A percentile compares a stretch with the other conserved stretches of the same genome.
Conservation (phyloP, 2,113 vertebrate genomes). For the Diadophis punctatus region DNA sequence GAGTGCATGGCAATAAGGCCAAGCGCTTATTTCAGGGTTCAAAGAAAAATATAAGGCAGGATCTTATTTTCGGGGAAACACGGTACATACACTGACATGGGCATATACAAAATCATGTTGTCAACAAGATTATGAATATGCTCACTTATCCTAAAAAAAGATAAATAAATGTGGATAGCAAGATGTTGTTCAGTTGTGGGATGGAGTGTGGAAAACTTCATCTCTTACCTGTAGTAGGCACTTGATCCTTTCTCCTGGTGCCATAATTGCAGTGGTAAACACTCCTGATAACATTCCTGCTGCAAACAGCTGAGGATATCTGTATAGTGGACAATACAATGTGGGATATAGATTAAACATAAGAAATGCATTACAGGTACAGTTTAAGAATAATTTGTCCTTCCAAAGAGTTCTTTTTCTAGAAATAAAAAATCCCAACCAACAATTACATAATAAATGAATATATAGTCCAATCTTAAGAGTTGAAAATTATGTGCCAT, state of each 20-base stretch:
- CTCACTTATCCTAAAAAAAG: background rate
- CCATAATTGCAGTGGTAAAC: conserved; percentile 96
- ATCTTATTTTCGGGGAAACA: too few species aligned
- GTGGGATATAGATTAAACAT: background rate
- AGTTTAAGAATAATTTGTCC: background rate
- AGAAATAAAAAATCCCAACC: background rate
- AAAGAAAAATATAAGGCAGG: too few species aligned
- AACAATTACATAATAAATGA: background rate
- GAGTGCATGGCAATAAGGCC: too few species aligned
- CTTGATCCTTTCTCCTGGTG: conserved; percentile 96
- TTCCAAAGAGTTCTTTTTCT: background rate
- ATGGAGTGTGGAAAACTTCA: background rate
- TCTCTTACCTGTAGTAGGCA: conserved; percentile 90
- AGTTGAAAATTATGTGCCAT: background rate
- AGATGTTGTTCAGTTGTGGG: background rate
- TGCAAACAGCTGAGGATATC: conserved; percentile 93
- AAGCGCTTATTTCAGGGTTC: too few species aligned
- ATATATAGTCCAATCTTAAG: background rate
- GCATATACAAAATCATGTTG: background rate
- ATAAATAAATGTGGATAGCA: background rate
- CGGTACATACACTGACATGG: background rate
- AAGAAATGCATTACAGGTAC: background rate
- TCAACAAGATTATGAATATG: background rate
- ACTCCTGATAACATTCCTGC: conserved; percentile 95
- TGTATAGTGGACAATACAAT: conserved; percentile 55